Percentiles rank a stretch among this genome's conserved stretches.
These are phyloP conservation scores for Oxyruncus cristatus DNA, from an alignment of 2,113 vertebrate genomes.

Conservation along the genomic window DNA sequence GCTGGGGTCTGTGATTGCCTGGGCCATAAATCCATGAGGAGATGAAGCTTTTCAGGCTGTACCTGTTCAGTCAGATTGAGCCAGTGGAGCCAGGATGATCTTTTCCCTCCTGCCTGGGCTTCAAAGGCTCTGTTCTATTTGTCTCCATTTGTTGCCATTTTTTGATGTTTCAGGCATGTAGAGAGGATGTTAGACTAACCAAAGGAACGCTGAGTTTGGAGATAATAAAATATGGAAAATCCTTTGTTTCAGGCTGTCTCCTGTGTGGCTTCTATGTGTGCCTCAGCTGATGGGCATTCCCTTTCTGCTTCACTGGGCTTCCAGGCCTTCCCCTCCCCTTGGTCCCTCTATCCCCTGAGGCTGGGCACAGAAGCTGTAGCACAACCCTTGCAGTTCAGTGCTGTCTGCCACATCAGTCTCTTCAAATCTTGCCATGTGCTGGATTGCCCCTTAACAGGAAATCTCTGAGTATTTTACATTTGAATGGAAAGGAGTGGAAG, in stretches of 20 bases:
- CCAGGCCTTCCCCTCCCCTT: neutral
- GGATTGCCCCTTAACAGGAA: neutral
- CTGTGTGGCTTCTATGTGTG: neutral
- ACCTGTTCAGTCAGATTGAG: neutral
- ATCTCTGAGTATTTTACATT: neutral
- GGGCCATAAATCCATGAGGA: neutral
- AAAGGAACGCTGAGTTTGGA: neutral
- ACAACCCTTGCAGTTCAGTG: neutral
- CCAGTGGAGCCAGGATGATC: neutral
- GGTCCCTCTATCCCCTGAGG: neutral
- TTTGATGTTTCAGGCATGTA: neutral
- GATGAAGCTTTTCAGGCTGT: neutral
- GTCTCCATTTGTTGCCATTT: neutral
- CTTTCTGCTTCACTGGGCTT: neutral
- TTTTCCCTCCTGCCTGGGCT: neutral
- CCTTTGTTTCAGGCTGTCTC: neutral
- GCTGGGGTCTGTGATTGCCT: neutral
- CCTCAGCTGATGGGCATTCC: slow-evolving; percentile 1
- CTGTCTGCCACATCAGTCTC: neutral
- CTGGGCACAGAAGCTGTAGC: neutral
- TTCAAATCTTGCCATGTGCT: neutral
- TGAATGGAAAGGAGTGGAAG: neutral
- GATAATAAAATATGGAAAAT: neutral
- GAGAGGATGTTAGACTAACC: neutral
- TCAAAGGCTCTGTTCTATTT: neutral